Conservation (phyloP, 2,113 vertebrate species). For the Pituophis catenifer region DNA sequence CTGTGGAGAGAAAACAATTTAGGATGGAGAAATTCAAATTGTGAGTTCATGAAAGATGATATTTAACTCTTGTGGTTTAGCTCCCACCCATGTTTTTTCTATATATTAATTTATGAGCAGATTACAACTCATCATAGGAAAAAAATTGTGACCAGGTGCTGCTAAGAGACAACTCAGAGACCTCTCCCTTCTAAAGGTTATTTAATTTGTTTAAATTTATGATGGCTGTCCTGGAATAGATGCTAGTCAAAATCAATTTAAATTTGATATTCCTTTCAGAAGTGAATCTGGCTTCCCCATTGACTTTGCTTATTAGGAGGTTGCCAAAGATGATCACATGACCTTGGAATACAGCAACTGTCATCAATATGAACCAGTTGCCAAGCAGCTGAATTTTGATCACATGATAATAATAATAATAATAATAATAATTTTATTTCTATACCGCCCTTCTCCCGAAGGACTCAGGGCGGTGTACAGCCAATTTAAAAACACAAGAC, state of each 20-base stretch:
- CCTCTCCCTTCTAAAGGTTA: not conserved
- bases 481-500: no score
- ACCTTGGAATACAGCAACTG: not conserved
- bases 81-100: not conserved
- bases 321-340: not conserved
- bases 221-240: not conserved
- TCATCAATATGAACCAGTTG: not conserved
- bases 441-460: no score
- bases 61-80: not conserved
- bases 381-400: not conserved
- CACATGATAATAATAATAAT: no score
- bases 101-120: not conserved
- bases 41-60: not conserved
- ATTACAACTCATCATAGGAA: not conserved
- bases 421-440: no score
- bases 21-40: not conserved
- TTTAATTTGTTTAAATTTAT: not conserved
- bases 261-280: not conserved
- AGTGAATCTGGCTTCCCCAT: not conserved
- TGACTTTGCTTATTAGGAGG: not conserved
- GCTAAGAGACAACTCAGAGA: not conserved
- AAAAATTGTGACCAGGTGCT: not conserved
- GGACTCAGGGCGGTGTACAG: no score
- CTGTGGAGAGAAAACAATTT: not conserved
- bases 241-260: not conserved